Base-by-base conservation (phyloP, 1,140 invertebrate species). In the Pseudomyrmex flavicornis region DNA sequence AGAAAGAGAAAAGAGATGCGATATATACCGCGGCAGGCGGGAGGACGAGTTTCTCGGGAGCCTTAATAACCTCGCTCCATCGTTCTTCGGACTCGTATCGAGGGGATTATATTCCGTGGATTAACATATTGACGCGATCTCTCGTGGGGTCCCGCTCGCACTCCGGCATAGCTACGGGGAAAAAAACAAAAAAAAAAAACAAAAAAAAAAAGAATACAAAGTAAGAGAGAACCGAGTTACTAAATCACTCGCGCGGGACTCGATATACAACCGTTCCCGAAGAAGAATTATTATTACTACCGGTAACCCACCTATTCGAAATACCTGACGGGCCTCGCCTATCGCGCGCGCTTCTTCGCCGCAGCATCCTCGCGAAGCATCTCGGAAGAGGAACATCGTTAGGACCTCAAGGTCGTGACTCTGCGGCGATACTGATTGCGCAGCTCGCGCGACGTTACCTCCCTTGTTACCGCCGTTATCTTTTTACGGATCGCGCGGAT, bases 71-170 rank as follows among this genome's bases (percentile, higher is more conserved):
- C 91, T 91, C 86, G 73, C 83, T 86, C 86, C 75, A 58, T 89
- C 85, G 74, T 84, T 77, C 66, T 35, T 83, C 56, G 50, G 35
- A 59, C 59, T 85, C 88, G 87, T 89, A 90, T 91, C 88, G 88
- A 91, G 86, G 62, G 87, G 91, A 93, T 93, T 93, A 93, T 93
- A 92, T 91, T 90, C 84, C 87, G 88, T 90, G 92, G 92, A 94
- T 94, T 94, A 94, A 94, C 93, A 94, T 94, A 94, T 93, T 93
- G 93, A 94, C 91, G 91, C 90, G 89, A 82, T 90, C 88, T 85
- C 35, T 88, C 79, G 44, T 84, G 62, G 59, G 17, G 35, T 35
- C 35, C 7, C 5, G 7, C 35, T 58, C 22, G 59, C 48, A 54
- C 20, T 22, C 20, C 75, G 17, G 68, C 35, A 35, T 35, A 35